These are phyloP conservation scores for Lymantria monacha DNA, from an alignment of 2,888 invertebrate species.

Conservation along the genomic window DNA sequence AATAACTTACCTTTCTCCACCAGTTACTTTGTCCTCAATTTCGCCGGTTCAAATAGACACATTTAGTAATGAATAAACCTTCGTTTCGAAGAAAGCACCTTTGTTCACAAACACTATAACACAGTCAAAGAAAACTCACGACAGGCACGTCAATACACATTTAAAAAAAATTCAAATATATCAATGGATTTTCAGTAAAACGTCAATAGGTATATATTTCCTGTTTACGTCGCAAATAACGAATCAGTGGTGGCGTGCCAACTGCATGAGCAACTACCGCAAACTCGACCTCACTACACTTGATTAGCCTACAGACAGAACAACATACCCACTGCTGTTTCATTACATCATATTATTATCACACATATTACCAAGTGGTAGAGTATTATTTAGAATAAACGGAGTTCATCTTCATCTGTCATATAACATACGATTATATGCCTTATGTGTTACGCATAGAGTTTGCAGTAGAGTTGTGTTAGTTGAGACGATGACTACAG, in stretches of 20 bases:
- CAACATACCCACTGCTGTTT: constrained; percentile 57
- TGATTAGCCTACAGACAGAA: constrained; percentile 76
- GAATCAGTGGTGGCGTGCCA: constrained; percentile 73
- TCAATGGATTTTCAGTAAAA: constrained; percentile 1
- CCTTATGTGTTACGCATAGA: constrained; percentile 28
- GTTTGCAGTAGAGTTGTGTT: constrained; percentile 8
- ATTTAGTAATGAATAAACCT: constrained; percentile 30
- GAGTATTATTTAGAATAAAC: constrained; percentile 39
- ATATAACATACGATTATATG: constrained; percentile 26
- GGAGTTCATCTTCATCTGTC: constrained; percentile 18
- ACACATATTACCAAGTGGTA: constrained; percentile 39
- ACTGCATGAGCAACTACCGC: constrained; percentile 76
- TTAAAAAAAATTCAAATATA: constrained; percentile 2
- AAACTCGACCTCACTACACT: constrained; percentile 72
- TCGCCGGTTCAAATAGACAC: constrained; percentile 42
- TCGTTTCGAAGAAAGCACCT: constrained; percentile 15
- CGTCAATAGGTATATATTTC: constrained; percentile 13
- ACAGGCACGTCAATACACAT: constrained; percentile 3
- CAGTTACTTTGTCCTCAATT: constrained; percentile 54
- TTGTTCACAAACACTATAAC: constrained; percentile 27
- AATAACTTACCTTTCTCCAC: constrained; percentile 49
- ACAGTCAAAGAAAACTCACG: constrained; percentile 24
- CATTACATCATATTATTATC: constrained; percentile 34
- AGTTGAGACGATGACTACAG: constrained; percentile 20
- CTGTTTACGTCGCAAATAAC: constrained; percentile 60